Evolutionary conservation across 2,888 invertebrate genomes (phyloP), one percentile per base, ranked within the genome.

Genomic region (Ophioninae sp.): DNA sequence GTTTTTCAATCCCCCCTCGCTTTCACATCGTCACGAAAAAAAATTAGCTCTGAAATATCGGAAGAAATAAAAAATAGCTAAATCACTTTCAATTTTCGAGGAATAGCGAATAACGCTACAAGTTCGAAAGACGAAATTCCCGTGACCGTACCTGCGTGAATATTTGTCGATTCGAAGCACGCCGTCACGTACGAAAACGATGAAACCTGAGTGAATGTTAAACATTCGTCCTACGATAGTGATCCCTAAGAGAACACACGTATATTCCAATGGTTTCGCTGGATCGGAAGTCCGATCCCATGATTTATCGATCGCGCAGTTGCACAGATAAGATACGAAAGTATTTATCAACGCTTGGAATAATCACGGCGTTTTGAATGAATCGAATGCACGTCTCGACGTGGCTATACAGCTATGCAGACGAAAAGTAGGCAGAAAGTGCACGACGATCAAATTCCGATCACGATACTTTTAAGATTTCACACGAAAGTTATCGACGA

Each of bases 201-300:
- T 68, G 56, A 64, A 77, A 80, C 83, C 81, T 79, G 79, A 82
- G 41, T 72, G 86, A 86, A 86, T 86, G 81, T 57, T 83, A 78
- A 86, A 83, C 83, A 84, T 82, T 79, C 72, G 76, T 73, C 84
- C 79, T 77, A 75, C 56, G n/a, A n/a, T 50, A 8, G 30, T 30
- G 7, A 74, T 64, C 23, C 6, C 57, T 37, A 44, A 65, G 41
- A 23, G n/a, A 23, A 73, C 62, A 62, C 80, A 79, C 77, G 80
- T 75, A 67, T 80, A 78, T 81, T 30, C 30, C 30, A 64, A 61
- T 80, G 64, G 77, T 82, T 80, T 82, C 69, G 70, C 59, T 64
- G 37, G 56, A 62, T 44, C 13, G 39, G n/a, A 37, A 37, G n/a
- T 70, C 30, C 57, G 20, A 57, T 59, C 7, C 37, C 37, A 20